Evolutionary conservation across 92 coral and sea anemone species (phyloP), one percentile per base, ranked within the genome.

Genomic region (Galaxea fascicularis): DNA sequence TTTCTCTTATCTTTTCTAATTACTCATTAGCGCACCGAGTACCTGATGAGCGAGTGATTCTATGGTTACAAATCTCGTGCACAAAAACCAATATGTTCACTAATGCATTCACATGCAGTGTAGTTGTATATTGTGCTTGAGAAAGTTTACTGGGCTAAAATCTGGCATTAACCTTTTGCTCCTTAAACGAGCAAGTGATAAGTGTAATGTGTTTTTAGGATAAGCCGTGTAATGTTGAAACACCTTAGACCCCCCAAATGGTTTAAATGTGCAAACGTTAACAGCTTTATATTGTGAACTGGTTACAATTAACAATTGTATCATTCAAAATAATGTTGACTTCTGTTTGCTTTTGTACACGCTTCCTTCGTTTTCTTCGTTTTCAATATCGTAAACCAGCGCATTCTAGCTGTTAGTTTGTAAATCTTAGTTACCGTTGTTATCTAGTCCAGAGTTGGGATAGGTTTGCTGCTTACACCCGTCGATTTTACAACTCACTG

Each of bases 11-110:
- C 69, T 70, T 65, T 31, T 81, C 57, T 24, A 30, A 49, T 71
- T 54, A n/a, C 29, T 70, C 71, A 82, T 82, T 82, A 26, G 3
- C 44, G 54, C 57, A 31, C 28, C 22, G 45, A 70, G 78, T 56
- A n/a, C 66, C 16, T 31, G 52, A 57, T 54, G 26, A 53, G 45
- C 69, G 73, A 47, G 27, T 10, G 24, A 79, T 71, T 82, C 57
- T 39, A 10, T 31, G 65, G 52, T 65, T 56, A 41, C 60, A 12
- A 22, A 18, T 51, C 49, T 30, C 49, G 10, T 26, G 64, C 76
- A 28, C 78, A 82, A 82, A 82, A 82, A 70, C 86, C 86, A 82
- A 82, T 82, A 82, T 82, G 54, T 70, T 70, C 39, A 18, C 86
- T 44, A 70, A 65, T 77, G 65, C 28, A 51, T 15, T 35, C 3